phyloP scores from a whole-genome alignment of 2,888 invertebrate species.

The Euzetes globulus region DNA sequence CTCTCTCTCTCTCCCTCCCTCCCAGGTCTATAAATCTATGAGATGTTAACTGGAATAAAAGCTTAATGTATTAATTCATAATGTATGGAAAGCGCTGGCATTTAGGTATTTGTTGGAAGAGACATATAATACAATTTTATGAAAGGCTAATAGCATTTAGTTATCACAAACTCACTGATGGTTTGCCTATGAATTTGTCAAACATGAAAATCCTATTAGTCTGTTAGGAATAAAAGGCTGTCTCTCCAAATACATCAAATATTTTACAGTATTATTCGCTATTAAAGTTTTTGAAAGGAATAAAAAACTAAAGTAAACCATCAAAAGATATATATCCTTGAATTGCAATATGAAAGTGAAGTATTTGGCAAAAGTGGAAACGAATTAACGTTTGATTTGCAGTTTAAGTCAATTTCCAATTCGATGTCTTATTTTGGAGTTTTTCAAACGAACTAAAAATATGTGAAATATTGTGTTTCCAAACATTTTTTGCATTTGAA shows the following conservation, averaged over 20 bases:
- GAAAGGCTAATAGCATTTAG: conserved; percentile 24
- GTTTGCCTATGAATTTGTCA: conserved; percentile 15
- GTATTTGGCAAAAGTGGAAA: too few relatives aligned
- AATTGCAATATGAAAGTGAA: too few relatives aligned
- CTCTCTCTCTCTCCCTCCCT: not conserved
- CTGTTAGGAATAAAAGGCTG: not conserved
- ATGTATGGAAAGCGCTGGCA: not conserved
- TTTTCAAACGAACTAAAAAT: not conserved
- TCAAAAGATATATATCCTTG: too few relatives aligned
- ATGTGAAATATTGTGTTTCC: not conserved
- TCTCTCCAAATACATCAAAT: not conserved
- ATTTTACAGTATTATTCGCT: not conserved
- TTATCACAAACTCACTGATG: conserved; percentile 17
- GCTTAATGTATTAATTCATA: conserved; percentile 14
- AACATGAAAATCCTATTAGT: conserved; percentile 30
- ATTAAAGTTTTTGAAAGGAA: not conserved
- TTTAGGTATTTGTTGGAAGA: not conserved
- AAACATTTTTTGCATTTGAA: not conserved
- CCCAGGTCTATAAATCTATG: not conserved
- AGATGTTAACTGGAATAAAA: conserved; percentile 23
- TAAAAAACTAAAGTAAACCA: not conserved
- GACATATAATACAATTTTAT: not conserved
- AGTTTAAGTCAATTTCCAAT: not conserved
- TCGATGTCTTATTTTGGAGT: not conserved
- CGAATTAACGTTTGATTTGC: too few relatives aligned